Percentiles rank a stretch among this genome's conserved stretches.
Evolutionary conservation across 2,113 vertebrate genomes (phyloP).

Genomic region (Phainopepla nitens): DNA sequence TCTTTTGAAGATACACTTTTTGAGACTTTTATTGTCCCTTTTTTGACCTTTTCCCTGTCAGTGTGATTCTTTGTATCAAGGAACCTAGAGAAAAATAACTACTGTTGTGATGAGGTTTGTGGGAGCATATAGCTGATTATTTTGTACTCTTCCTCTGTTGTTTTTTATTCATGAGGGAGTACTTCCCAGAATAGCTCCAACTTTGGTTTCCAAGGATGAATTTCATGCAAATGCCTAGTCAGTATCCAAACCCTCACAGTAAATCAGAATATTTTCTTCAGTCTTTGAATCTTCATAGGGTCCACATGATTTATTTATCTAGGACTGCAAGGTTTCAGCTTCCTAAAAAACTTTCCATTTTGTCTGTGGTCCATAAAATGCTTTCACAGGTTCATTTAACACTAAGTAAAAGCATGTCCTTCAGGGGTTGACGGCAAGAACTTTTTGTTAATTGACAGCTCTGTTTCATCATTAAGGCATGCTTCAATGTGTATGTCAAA

Average conservation of each 20-base stretch:
- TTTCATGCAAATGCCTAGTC: neutral
- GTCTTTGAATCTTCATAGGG: neutral
- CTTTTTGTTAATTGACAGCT: neutral
- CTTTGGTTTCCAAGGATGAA: neutral
- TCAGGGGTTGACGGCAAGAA: neutral
- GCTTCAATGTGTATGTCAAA: neutral
- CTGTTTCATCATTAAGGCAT: neutral
- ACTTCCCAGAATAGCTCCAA: neutral
- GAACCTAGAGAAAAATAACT: neutral
- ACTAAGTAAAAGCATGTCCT: neutral
- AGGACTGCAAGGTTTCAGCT: neutral
- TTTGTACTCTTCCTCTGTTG: neutral
- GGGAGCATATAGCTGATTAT: neutral
- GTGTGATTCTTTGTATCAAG: neutral
- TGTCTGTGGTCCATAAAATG: neutral
- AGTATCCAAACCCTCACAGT: neutral
- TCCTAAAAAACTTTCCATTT: neutral
- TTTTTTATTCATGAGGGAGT: neutral
- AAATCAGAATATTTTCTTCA: conserved; percentile 18
- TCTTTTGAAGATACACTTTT: neutral
- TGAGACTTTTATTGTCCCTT: neutral
- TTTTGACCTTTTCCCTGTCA: neutral
- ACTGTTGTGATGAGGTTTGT: neutral
- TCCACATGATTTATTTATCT: conserved; percentile 52
- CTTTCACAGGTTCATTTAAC: neutral